Conservation (phyloP, 2,797 vertebrate species). For the Vireo griseus region DNA sequence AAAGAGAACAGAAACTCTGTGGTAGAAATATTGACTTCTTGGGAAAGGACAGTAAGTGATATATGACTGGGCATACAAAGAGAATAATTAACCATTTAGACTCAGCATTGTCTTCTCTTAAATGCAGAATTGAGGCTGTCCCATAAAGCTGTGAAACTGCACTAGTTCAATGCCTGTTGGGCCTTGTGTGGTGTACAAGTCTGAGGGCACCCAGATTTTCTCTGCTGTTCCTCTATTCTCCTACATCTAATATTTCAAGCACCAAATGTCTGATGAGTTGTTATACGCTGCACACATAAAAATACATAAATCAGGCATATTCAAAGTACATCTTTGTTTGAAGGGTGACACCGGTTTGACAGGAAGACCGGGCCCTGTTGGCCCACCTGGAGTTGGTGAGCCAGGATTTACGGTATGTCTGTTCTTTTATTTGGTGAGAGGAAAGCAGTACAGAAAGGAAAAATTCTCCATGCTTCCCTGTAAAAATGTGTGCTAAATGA, state of each 20-base stretch:
- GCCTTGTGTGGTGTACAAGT: not conserved
- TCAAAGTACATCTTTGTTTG: slow-evolving; percentile 41
- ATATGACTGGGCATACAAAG: not conserved
- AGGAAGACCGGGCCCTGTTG: slow-evolving; percentile 82
- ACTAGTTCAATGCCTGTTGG: not conserved
- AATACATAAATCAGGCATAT: not conserved
- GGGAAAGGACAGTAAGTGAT: not conserved
- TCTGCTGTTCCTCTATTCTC: not conserved
- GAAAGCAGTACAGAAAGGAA: not conserved
- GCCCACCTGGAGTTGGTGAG: slow-evolving; percentile 85
- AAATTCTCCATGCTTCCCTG: not conserved
- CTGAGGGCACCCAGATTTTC: not conserved
- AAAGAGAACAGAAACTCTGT: not conserved
- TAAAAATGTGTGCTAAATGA: not conserved
- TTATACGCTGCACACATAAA: not conserved
- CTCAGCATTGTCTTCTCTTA: not conserved
- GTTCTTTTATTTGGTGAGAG: not conserved
- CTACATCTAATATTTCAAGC: not conserved
- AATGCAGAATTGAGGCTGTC: not conserved
- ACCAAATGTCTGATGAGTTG: not conserved
- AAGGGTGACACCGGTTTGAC: slow-evolving; percentile 86
- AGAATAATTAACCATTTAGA: not conserved
- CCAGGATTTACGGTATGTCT: slow-evolving; percentile 81
- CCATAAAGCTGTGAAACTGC: not conserved
- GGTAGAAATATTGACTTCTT: not conserved